Evolutionary conservation across 2,888 invertebrate species (phyloP), one percentile per base, ranked within the genome.

Genomic region (Drosophila kambysellisi): DNA sequence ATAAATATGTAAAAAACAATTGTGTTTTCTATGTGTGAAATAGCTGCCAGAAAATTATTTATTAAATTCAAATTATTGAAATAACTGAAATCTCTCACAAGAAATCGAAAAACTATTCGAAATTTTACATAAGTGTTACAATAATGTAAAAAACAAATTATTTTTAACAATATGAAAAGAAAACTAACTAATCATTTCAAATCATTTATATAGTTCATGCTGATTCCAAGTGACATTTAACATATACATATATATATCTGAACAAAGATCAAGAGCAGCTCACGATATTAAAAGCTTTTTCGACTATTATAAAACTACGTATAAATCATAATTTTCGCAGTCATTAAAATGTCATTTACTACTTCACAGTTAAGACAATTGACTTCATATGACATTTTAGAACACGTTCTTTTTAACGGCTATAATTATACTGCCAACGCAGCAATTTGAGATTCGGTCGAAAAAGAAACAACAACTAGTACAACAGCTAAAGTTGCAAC

Each of bases 351-450:
- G 35, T 39, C 54, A 6, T 17, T 25, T 11, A 25, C 2, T 25
- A 32, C 33, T 52, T 52, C 4, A 32, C 20, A n/a, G 17, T 25
- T 25, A 17, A 15, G 9, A 3, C n/a, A 39, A 11, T 48, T 41
- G 32, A 52, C 35, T 33, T 37, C 35, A 29, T 43, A 20, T 63
- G 59, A 32, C 64, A 76, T 56, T 71, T 64, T 59, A 52, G 64
- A 53, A 62, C 56, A 32, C 39, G 50, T 52, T 57, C 35, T 37
- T 11, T 41, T 20, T n/a, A 53, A 53, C 53, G 43, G 46, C 64
- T 29, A n/a, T 54, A 70, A 62, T 82, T 70, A 53, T 60, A 63
- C 25, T 35, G 20, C 50, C 54, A n/a, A 37, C 54, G 61, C 30
- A 43, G 56, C 63, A 54, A 75, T 63, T 54, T 41, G 53, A 39